These are phyloP conservation scores for Cyclophora albipunctata DNA, from an alignment of 2,888 invertebrate species.

Conservation along the genomic window DNA sequence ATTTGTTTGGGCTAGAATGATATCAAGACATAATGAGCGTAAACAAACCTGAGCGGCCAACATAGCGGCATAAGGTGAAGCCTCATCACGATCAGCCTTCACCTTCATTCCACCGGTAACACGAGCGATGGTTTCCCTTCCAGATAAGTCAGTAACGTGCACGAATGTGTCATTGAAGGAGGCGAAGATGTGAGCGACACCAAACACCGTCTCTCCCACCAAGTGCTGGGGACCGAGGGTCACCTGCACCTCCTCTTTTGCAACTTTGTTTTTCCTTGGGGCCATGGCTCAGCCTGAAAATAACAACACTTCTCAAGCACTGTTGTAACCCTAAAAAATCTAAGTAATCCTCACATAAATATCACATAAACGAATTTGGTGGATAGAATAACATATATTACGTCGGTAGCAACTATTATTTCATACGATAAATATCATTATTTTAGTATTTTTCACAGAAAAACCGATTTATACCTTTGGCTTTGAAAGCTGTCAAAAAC, in stretches of 20 bases:
- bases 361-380: constrained; percentile 13
- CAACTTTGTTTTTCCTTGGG: constrained; percentile 97
- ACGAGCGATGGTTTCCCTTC: constrained; percentile 94
- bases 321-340: constrained; percentile 62
- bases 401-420: constrained; percentile 32
- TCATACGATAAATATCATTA: constrained; percentile 19
- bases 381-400: constrained; percentile 11
- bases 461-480: constrained; percentile 55
- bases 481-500: constrained; percentile 71
- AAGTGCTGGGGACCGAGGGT: constrained; percentile 96
- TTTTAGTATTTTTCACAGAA: constrained; percentile 31
- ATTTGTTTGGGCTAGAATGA: no score
- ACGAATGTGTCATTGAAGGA: constrained; percentile 99
- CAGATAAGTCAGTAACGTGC: constrained; percentile 99
- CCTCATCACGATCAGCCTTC: constrained; percentile 99
- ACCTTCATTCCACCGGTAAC: constrained; percentile 99
- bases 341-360: constrained; percentile 41
- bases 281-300: constrained; percentile 84
- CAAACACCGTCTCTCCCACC: constrained; percentile 98
- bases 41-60: constrained; percentile 94
- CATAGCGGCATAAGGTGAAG: constrained; percentile 99
- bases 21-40: not conserved
- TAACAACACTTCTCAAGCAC: constrained; percentile 58
- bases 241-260: constrained; percentile 97
- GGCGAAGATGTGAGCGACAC: constrained; percentile 99